Base-by-base conservation (phyloP, 1,140 invertebrate species). In the Uloborus diversus region DNA sequence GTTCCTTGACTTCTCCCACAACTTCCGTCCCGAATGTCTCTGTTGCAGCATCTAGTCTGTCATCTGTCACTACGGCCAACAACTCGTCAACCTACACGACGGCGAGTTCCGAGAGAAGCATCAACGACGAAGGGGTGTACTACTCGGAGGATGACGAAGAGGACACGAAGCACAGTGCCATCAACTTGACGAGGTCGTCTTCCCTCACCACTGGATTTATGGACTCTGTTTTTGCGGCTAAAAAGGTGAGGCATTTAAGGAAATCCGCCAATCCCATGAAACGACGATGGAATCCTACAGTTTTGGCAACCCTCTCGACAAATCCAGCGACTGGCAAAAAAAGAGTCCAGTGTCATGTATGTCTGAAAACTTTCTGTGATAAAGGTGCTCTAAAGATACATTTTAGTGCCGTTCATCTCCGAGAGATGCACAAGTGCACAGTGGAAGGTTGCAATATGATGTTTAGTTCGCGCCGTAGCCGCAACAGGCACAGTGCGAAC, bases 331-430 rank as follows among this genome's bases (percentile, higher is more conserved):
- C 94, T 1, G 95, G 95, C 0, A 97, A 97, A 87, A 98, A 99
- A 86, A 90, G 98, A 80, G 98, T 99, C 4, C 95, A 99, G 85
- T 99, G 98, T 87, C 96, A 97, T 84, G 96, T 97, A 35, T 99
- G 98, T 85, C 89, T 98, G 64, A 99, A 99, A 87, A 99, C 97
- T 32, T 99, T 99, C 88, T 99, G 98, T 90, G 98, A 99, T 89
- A 99, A 99, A 89, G 97, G 97, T 69, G 98, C 98, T 1, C 89
- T 99, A 1, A 99, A 99, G 88, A 99, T 99, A 25, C 98, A 99
- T 86, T 99, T 99, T 85, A 99, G 96, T 61, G 98, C 98, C 0
- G 98, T 99, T 5, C 98, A 99, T 87, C 86, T 99, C 70, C 91
- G 96, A 30, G 98, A 99, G 89, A 99, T 99, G 97, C 98, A 99